Evolutionary conservation across 2,113 vertebrate genomes (phyloP).

Genomic region (Phyllostomus discolor): DNA sequence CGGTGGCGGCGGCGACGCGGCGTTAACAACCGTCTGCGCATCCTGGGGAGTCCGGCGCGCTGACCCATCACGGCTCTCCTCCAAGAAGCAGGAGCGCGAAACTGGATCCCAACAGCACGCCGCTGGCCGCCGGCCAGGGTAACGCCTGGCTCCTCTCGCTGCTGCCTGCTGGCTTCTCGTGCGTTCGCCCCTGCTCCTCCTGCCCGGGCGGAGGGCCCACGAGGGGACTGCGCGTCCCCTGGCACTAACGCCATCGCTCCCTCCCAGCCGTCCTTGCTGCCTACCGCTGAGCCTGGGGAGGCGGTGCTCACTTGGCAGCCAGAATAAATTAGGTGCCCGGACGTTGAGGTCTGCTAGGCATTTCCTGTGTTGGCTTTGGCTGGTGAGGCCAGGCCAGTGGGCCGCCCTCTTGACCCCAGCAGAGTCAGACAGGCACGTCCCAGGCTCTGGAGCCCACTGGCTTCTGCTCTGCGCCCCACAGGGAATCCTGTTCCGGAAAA

Average conservation of each 20-base stretch:
- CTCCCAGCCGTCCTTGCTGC: neutral
- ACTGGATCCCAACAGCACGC: conserved; percentile 53
- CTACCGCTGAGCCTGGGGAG: conserved; percentile 23
- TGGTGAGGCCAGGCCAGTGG: conserved; percentile 58
- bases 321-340: conserved; percentile 65
- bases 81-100: conserved; percentile 49
- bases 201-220: neutral
- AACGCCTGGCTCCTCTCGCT: conserved; percentile 64
- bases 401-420: conserved; percentile 66
- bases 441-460: conserved; percentile 45
- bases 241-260: neutral
- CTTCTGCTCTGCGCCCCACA: conserved; percentile 48
- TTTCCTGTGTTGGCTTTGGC: conserved; percentile 78
- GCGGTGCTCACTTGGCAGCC: conserved; percentile 29
- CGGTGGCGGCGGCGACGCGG: neutral
- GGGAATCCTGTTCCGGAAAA: conserved; percentile 64
- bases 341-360: conserved; percentile 68
- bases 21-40: conserved; percentile 61
- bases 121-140: conserved; percentile 62
- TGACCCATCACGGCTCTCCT: conserved; percentile 59
- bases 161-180: conserved; percentile 46
- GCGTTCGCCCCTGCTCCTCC: neutral
- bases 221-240: neutral
- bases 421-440: conserved; percentile 56
- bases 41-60: conserved; percentile 8